These are phyloP conservation scores for Eupeodes corollae DNA, from an alignment of 1,140 invertebrate species.

Conservation along the genomic window DNA sequence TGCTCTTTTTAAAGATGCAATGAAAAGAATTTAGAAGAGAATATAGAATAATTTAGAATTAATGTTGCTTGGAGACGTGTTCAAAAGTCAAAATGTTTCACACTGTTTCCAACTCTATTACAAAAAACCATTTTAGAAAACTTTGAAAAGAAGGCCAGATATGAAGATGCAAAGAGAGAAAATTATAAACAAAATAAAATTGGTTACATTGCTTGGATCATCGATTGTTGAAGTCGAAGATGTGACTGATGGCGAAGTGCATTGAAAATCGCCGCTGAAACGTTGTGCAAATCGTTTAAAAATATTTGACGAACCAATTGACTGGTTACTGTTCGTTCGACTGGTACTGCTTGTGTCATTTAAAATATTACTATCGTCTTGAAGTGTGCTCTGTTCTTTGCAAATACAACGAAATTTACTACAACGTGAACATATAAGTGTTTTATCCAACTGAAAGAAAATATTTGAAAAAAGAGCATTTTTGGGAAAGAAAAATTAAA, in stretches of 20 bases:
- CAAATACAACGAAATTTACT: constrained; percentile 35
- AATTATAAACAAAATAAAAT: not conserved
- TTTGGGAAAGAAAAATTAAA: not conserved
- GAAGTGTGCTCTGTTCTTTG: not conserved
- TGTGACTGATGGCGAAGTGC: no score
- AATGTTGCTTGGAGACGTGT: no score
- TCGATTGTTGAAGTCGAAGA: not conserved
- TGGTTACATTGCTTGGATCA: not conserved
- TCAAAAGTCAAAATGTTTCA: no score
- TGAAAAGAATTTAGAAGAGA: not conserved
- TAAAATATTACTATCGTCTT: constrained; percentile 1
- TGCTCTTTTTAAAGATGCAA: not conserved
- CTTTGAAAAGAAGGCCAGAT: no score
- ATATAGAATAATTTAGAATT: no score
- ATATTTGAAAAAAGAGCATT: not conserved
- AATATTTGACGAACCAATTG: constrained; percentile 15
- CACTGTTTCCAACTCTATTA: no score
- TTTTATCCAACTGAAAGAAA: constrained; percentile 35
- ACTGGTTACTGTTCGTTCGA: constrained; percentile 1
- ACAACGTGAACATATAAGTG: constrained; percentile 32
- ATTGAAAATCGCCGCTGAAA: constrained; percentile 9
- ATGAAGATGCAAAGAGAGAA: not conserved
- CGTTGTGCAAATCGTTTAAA: constrained; percentile 34
- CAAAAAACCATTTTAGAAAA: no score
- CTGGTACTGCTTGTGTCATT: not conserved